Conservation (phyloP, 1,140 invertebrate genomes). For the Meloidogyne hapla region DNA sequence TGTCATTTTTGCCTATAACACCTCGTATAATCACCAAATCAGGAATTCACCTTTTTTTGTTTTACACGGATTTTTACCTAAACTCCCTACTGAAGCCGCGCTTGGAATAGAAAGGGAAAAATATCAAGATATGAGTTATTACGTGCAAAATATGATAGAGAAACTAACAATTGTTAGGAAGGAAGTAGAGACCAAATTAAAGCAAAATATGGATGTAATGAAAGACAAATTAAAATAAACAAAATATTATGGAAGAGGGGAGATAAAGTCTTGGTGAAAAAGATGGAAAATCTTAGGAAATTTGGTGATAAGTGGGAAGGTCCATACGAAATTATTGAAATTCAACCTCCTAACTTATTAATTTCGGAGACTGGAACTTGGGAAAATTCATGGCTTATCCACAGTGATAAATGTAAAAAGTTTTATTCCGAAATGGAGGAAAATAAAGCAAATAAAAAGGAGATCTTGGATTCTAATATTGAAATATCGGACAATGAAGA, state of each 20-base stretch:
- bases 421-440: neutral
- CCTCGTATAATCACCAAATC: neutral
- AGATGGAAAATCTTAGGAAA: neutral
- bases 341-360: neutral
- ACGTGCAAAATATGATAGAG: neutral
- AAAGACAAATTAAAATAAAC: neutral
- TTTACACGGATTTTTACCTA: neutral
- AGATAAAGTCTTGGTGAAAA: neutral
- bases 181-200: neutral
- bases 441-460: neutral
- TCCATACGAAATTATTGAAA: neutral
- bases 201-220: neutral
- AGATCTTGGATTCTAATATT: neutral
- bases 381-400: neutral
- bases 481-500: neutral
- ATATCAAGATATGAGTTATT: neutral
- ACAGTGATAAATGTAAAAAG: neutral
- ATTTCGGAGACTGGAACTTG: neutral
- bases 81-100: neutral
- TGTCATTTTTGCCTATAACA: slow-evolving; percentile 17
- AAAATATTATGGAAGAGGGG: neutral
- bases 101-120: neutral
- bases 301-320: neutral
- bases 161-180: neutral
- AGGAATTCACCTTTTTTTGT: neutral